Percentiles rank a stretch among this genome's conserved stretches.
phyloP scores from a whole-genome alignment of 2,797 vertebrate species.

The Tenualosa ilisha region DNA sequence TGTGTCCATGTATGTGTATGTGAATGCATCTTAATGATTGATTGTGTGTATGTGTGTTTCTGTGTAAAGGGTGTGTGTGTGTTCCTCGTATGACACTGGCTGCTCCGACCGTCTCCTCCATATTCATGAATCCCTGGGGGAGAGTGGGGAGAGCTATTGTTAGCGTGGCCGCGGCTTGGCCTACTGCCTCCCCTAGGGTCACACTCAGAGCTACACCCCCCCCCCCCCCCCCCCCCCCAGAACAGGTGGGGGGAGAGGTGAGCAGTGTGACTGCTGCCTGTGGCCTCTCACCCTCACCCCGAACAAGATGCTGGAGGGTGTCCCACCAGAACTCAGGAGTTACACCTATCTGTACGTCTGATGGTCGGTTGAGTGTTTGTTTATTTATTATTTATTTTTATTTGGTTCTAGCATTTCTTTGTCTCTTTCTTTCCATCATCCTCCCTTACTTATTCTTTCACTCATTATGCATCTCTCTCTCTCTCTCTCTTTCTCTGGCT shows the following conservation, averaged over 20 bases:
- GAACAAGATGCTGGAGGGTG: background rate
- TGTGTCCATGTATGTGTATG: constrained; percentile 2
- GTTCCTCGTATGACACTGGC: constrained; percentile 26
- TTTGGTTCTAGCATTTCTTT: background rate
- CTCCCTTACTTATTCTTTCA: background rate
- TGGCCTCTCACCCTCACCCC: background rate
- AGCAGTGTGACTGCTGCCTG: background rate
- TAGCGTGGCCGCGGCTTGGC: constrained; percentile 54
- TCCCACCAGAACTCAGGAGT: background rate
- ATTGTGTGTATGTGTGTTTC: constrained; percentile 25
- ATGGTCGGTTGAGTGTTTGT: background rate
- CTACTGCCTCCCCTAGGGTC: constrained; percentile 38
- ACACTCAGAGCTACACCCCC: constrained; percentile 4
- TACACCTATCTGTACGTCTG: background rate
- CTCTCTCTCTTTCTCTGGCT: background rate
- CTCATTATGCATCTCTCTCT: background rate
- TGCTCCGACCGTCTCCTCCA: constrained; percentile 54
- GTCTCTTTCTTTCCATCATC: background rate
- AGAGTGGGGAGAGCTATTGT: constrained; percentile 70
- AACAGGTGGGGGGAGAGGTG: constrained; percentile 32
- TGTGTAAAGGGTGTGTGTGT: constrained; percentile 6
- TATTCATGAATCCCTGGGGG: constrained; percentile 74
- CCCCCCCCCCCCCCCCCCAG: constrained; percentile 28
- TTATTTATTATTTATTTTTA: background rate
- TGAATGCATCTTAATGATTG: background rate